Evolutionary conservation across 64 coral and sea anemone genomes (phyloP).

Genomic region (Porites lutea): DNA sequence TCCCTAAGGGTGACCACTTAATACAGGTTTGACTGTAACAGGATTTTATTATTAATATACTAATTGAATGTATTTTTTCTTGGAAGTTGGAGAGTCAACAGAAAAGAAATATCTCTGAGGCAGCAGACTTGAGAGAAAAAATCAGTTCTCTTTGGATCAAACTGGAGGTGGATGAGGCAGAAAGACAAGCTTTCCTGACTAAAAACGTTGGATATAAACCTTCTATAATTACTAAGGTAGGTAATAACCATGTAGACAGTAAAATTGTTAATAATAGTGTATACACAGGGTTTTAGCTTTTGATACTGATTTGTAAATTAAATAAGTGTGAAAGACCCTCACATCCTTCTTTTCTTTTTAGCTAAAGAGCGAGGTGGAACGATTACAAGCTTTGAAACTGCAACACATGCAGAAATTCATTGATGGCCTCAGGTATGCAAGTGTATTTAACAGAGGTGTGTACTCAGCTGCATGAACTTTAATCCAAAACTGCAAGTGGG

Average conservation of each 20-base stretch:
- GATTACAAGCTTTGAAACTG: conserved; percentile 91
- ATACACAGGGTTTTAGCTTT: not conserved
- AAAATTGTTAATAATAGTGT: too few species aligned
- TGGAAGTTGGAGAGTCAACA: conserved; percentile 77
- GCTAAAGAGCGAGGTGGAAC: conserved; percentile 87
- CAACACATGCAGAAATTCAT: conserved; percentile 97
- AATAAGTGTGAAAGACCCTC: too few species aligned
- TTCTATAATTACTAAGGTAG: conserved; percentile 73
- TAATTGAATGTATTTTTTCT: not conserved
- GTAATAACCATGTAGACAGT: not conserved
- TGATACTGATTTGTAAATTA: too few species aligned
- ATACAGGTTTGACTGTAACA: too few species aligned
- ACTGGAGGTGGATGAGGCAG: conserved; percentile 69
- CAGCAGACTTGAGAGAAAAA: conserved; percentile 51
- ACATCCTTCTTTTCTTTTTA: conserved; percentile 17
- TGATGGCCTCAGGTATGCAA: conserved; percentile 80
- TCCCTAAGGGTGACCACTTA: too few species aligned
- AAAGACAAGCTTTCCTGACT: conserved; percentile 57
- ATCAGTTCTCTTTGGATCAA: conserved; percentile 75
- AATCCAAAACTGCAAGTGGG: too few species aligned
- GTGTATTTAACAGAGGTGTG: not conserved
- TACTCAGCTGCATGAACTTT: too few species aligned
- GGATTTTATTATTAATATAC: too few species aligned
- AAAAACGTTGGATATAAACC: conserved; percentile 66
- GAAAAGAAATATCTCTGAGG: conserved; percentile 41